These are phyloP conservation scores for Bombus terrestris DNA, from an alignment of 1,140 invertebrate species.

Conservation along the genomic window DNA sequence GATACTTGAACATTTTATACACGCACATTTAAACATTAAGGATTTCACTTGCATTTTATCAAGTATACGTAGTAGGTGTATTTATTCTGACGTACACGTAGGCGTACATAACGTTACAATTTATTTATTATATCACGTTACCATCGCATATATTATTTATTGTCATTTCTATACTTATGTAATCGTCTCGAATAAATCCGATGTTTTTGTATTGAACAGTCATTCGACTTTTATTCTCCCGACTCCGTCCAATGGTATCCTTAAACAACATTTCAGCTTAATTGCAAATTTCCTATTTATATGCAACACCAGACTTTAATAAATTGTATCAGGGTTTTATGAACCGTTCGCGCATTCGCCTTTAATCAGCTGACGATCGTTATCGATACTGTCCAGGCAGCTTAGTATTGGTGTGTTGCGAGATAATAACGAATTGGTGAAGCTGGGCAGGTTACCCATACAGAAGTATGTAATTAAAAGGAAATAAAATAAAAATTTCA, in stretches of 20 bases:
- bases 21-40: constrained; percentile 41
- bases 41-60: constrained; percentile 58
- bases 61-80: constrained; percentile 69
- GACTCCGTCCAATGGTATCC: not conserved
- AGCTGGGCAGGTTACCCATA: not conserved
- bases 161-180: constrained; percentile 72
- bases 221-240: not conserved
- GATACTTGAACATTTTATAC: constrained; percentile 45
- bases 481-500: not conserved
- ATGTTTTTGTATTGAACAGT: constrained; percentile 60
- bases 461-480: not conserved
- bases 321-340: constrained; percentile 41
- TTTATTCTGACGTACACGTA: constrained; percentile 73
- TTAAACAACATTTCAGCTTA: not conserved
- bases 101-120: constrained; percentile 66
- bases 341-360: not conserved
- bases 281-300: not conserved
- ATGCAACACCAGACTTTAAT: constrained; percentile 16
- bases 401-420: not conserved
- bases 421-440: constrained; percentile 7
- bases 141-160: constrained; percentile 78
- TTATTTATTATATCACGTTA: constrained; percentile 79
- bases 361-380: constrained; percentile 8
- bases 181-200: constrained; percentile 72
- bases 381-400: constrained; percentile 11